Evolutionary conservation across 2,888 invertebrate genomes (phyloP).

Genomic region (Eledone cirrhosa): DNA sequence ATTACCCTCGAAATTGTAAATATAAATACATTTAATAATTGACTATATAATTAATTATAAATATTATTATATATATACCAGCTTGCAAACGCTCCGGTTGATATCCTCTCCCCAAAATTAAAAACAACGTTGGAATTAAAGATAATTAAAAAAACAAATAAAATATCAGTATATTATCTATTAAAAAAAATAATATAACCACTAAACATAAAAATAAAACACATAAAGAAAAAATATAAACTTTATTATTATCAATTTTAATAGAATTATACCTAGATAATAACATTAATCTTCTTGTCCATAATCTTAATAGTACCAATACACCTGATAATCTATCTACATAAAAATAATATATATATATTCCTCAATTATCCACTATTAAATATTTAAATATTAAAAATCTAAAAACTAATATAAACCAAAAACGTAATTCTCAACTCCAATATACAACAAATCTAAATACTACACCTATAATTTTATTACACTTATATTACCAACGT

Average conservation of each 20-base stretch:
- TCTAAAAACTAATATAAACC: constrained; percentile 1
- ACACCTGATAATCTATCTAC: constrained; percentile 11
- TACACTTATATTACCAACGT: constrained; percentile 72
- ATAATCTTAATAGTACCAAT: constrained; percentile 26
- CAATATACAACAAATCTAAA: neutral
- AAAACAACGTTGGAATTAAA: constrained; percentile 70
- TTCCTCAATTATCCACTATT: neutral
- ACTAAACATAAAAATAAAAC: constrained; percentile 31
- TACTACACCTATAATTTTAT: constrained; percentile 70
- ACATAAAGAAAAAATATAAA: neutral
- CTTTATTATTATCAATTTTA: neutral
- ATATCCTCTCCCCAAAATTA: constrained; percentile 77
- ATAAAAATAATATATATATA: neutral
- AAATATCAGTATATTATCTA: constrained; percentile 74
- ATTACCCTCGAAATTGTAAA: too few species aligned
- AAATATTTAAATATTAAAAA: neutral
- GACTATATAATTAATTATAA: constrained; percentile 71
- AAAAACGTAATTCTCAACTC: constrained; percentile 9
- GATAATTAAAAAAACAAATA: constrained; percentile 74
- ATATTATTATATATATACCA: constrained; percentile 76
- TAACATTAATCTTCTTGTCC: constrained; percentile 29
- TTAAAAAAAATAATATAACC: constrained; percentile 72
- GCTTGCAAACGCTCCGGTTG: constrained; percentile 77
- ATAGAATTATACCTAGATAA: constrained; percentile 21
- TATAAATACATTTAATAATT: constrained; percentile 40